A percentile compares a stretch with the other conserved stretches of the same genome.
Evolutionary conservation across 2,888 invertebrate genomes (phyloP).

Genomic region (Tenodera sinensis): DNA sequence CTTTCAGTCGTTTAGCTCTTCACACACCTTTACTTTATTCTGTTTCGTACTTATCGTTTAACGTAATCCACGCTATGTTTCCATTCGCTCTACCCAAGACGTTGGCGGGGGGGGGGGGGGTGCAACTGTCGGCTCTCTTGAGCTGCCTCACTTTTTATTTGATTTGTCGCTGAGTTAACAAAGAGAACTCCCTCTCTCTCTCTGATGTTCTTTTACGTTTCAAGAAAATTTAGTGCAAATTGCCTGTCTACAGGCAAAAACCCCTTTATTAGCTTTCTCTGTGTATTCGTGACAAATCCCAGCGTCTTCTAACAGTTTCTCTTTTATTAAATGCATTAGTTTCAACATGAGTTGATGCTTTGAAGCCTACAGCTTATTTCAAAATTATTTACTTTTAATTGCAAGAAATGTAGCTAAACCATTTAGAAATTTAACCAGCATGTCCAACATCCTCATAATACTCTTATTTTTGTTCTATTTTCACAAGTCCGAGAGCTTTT

Average conservation of each 20-base stretch:
- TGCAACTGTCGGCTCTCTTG: neutral
- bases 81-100: neutral
- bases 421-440: too few species aligned
- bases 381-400: too few species aligned
- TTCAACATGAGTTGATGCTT: neutral
- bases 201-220: neutral
- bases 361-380: too few species aligned
- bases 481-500: too few species aligned
- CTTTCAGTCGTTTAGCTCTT: too few species aligned
- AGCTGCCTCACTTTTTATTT: neutral
- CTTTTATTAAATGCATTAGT: neutral
- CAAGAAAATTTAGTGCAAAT: neutral
- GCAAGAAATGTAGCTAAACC: too few species aligned
- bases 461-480: too few species aligned
- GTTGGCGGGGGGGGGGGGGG: too few species aligned
- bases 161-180: neutral
- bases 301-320: neutral
- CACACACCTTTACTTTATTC: too few species aligned
- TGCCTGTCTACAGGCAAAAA: neutral
- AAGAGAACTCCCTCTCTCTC: neutral
- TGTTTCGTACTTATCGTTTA: neutral
- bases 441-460: too few species aligned
- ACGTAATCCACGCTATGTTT: neutral
- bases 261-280: neutral
- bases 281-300: neutral